Conservation (phyloP, 2,113 vertebrate genomes). For the Ophiodon elongatus region DNA sequence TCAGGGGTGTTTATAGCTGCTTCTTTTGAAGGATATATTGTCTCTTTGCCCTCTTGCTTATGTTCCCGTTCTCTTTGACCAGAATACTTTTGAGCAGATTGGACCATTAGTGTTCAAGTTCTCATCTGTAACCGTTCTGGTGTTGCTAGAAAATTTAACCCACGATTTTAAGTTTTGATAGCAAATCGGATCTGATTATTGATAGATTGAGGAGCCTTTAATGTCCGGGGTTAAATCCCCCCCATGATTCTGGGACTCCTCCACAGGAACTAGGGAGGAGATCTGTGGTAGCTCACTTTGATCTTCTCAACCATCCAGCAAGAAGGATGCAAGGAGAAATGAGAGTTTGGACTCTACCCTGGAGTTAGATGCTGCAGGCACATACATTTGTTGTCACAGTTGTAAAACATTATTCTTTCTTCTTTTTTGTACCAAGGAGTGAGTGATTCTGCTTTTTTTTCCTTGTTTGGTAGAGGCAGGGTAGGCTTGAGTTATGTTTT, state of each 20-base stretch:
- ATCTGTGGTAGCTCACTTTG: slow-evolving; percentile 23
- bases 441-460: slow-evolving; percentile 44
- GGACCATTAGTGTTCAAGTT: slow-evolving; percentile 14
- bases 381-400: slow-evolving; percentile 59
- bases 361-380: slow-evolving; percentile 54
- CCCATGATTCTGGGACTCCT: slow-evolving; percentile 4
- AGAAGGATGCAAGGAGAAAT: slow-evolving; percentile 34
- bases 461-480: slow-evolving; percentile 74
- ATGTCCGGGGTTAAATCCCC: slow-evolving; percentile 18
- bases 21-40: slow-evolving; percentile 36
- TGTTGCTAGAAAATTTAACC: slow-evolving; percentile 16
- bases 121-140: slow-evolving; percentile 26
- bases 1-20: slow-evolving; percentile 42
- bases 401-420: slow-evolving; percentile 15
- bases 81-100: slow-evolving; percentile 26
- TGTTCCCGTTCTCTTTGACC: slow-evolving; percentile 15
- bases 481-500: slow-evolving; percentile 83
- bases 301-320: slow-evolving; percentile 29
- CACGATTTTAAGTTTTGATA: slow-evolving; percentile 27
- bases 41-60: neutral
- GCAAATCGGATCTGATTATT: slow-evolving; percentile 32
- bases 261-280: slow-evolving; percentile 9
- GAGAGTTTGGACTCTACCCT: slow-evolving; percentile 23
- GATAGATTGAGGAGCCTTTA: slow-evolving; percentile 27
- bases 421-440: slow-evolving; percentile 54